phyloP scores from a whole-genome alignment of 1,140 invertebrate genomes.

The Nautilus pompilius region DNA sequence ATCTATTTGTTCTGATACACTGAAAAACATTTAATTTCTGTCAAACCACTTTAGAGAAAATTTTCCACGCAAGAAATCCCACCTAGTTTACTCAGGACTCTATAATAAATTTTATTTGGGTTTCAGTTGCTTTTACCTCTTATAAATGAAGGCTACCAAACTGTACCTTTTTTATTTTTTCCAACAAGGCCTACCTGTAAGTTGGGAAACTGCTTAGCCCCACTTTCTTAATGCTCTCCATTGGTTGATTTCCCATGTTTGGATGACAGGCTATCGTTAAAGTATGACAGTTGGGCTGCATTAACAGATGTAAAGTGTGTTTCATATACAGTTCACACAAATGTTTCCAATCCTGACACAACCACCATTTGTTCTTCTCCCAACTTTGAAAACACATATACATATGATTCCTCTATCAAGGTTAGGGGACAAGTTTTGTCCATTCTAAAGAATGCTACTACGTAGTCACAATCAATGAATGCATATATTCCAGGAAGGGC shows the following conservation, averaged over 20 bases:
- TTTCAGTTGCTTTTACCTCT: neutral
- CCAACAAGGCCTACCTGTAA: neutral
- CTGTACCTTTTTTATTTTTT: neutral
- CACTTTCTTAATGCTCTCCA: neutral
- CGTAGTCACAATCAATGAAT: conserved; percentile 12
- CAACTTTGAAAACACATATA: neutral
- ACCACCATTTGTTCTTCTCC: neutral
- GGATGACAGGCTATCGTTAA: too few relatives aligned
- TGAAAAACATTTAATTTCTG: neutral
- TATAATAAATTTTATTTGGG: neutral
- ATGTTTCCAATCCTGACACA: neutral
- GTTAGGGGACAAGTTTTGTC: conserved; percentile 1
- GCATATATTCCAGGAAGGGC: conserved; percentile 12
- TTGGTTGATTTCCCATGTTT: too few relatives aligned
- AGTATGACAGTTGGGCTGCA: too few relatives aligned
- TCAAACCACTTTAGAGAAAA: conserved; percentile 5
- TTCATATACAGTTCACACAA: conserved; percentile 8
- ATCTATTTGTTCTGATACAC: too few relatives aligned
- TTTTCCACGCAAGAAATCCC: neutral
- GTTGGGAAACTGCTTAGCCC: conserved; percentile 6
- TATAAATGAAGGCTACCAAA: conserved; percentile 5
- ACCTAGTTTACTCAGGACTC: neutral
- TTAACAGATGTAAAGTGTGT: too few relatives aligned
- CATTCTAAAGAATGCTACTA: conserved; percentile 8
- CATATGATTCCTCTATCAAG: neutral